A percentile compares a stretch with the other conserved stretches of the same genome.
Conservation (phyloP, 2,888 invertebrate species). For the Zelleria hepariella region DNA sequence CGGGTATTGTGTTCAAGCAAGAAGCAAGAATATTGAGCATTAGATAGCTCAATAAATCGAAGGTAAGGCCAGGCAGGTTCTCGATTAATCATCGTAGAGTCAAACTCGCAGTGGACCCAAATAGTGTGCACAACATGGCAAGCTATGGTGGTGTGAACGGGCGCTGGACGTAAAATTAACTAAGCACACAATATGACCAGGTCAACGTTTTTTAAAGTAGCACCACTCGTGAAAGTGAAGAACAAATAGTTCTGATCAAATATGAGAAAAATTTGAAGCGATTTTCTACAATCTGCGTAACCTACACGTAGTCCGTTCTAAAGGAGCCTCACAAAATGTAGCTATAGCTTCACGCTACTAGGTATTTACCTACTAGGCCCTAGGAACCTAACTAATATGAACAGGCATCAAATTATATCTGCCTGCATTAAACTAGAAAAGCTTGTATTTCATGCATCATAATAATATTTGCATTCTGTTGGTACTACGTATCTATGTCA, state of each 20-base stretch:
- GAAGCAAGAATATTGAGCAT: no score
- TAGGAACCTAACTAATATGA: not conserved
- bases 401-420: not conserved
- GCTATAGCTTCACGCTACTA: no score
- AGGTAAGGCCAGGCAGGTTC: no score
- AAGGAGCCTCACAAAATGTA: no score
- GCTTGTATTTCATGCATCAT: not conserved
- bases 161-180: slow-evolving; percentile 36
- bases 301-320: not conserved
- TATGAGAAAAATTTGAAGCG: slow-evolving; percentile 22
- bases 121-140: no score
- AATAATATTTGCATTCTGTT: no score
- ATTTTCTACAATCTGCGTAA: not conserved
- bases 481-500: not conserved
- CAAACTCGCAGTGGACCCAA: no score
- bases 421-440: not conserved
- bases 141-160: slow-evolving; percentile 15
- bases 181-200: slow-evolving; percentile 45
- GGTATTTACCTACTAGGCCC: not conserved
- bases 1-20: no score
- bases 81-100: no score
- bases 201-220: slow-evolving; percentile 64
- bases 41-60: no score
- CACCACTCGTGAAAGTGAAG: slow-evolving; percentile 60
- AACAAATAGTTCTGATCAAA: slow-evolving; percentile 59